phyloP scores from a whole-genome alignment of 2,113 vertebrate genomes.

The Corvus cornix region DNA sequence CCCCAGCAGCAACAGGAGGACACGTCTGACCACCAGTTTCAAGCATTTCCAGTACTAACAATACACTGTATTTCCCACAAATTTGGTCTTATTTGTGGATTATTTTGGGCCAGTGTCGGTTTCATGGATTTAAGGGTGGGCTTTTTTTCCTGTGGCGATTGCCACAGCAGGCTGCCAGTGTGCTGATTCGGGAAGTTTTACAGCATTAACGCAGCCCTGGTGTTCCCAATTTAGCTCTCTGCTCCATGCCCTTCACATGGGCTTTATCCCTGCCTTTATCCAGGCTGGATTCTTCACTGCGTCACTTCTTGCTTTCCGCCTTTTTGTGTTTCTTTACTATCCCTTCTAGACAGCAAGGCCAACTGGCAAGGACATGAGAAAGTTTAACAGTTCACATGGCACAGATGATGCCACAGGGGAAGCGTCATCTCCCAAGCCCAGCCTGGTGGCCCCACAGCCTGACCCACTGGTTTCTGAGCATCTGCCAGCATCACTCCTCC shows the following conservation, averaged over 20 bases:
- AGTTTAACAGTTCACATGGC: constrained; percentile 9
- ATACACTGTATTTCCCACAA: neutral
- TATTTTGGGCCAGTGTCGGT: neutral
- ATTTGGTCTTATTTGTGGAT: neutral
- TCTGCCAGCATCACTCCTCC: neutral
- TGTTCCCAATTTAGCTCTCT: constrained; percentile 2
- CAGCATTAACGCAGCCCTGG: neutral
- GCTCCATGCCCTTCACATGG: neutral
- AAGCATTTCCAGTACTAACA: neutral
- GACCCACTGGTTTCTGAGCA: constrained; percentile 10
- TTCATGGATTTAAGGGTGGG: neutral
- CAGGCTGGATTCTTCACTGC: neutral
- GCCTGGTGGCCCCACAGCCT: neutral
- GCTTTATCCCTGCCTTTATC: constrained; percentile 6
- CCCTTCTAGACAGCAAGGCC: neutral
- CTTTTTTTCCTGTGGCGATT: neutral
- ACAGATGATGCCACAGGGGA: neutral
- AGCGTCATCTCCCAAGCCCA: neutral
- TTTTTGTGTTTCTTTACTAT: neutral
- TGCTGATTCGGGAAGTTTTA: constrained; percentile 37
- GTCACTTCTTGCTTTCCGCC: constrained; percentile 8
- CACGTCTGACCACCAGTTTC: neutral
- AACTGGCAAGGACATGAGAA: neutral
- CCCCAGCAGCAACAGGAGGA: neutral
- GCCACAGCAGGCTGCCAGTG: constrained; percentile 4